Conservation (phyloP, 2,797 vertebrate genomes). For the Echeneis naucrates region DNA sequence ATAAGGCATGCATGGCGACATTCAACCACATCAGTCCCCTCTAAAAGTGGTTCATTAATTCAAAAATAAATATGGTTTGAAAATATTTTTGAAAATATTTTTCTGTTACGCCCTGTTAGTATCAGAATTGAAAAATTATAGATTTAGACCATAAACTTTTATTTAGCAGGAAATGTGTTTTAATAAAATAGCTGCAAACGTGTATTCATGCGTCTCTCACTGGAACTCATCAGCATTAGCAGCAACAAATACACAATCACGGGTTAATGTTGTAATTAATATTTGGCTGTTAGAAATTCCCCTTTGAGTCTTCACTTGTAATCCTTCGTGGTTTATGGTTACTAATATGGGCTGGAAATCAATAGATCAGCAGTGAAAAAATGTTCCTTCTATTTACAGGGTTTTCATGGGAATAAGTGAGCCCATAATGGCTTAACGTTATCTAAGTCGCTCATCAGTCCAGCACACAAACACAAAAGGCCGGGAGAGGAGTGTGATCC, state of each 20-base stretch:
- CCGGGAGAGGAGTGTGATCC: conserved; percentile 74
- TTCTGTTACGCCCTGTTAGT: neutral
- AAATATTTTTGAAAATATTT: neutral
- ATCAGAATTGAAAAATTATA: neutral
- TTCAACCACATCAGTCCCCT: neutral
- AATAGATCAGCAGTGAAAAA: conserved; percentile 63
- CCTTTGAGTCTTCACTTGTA: conserved; percentile 54
- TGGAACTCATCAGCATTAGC: neutral
- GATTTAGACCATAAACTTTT: neutral
- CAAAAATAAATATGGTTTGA: neutral
- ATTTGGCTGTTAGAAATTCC: conserved; percentile 37
- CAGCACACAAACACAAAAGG: conserved; percentile 74
- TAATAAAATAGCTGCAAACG: neutral
- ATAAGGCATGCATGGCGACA: neutral
- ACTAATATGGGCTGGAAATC: conserved; percentile 57
- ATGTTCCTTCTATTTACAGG: conserved; percentile 65
- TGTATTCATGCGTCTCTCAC: neutral
- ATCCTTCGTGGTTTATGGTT: conserved; percentile 60
- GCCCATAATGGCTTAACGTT: conserved; percentile 66
- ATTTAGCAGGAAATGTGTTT: neutral
- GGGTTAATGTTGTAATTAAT: conserved; percentile 43
- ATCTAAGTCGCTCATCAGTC: conserved; percentile 74
- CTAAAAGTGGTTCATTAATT: neutral
- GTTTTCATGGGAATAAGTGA: conserved; percentile 73
- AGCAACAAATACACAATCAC: conserved; percentile 16